Base-by-base conservation (phyloP, 2,797 vertebrate species). In the Microctenopoma steveboyesi region DNA sequence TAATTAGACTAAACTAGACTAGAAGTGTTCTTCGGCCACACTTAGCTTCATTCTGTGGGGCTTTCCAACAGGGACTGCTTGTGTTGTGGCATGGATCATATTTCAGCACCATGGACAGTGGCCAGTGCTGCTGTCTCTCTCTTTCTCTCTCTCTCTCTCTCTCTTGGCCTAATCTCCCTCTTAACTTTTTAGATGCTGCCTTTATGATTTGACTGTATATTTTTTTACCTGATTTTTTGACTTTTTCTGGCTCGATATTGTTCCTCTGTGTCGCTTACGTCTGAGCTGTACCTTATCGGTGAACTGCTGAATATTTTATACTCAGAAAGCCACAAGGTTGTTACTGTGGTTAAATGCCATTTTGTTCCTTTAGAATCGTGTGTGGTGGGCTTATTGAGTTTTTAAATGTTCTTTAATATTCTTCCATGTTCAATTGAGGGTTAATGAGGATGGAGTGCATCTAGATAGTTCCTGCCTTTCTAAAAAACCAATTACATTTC, bases 81-180 rank as follows among this genome's bases (percentile, higher is more conserved):
- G 22, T 74, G 74, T 52, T 74, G 43, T 56, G 62, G 74, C 39
- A 52, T 39, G 69, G 77, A 68, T 85, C 50, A 25, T 3, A n/a
- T 86, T 90, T 89, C 88, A 90, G 87, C 78, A 90, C 88, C 87
- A 79, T 12, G 83, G 89, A 91, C 81, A 91, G 84, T 43, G 12
- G 7, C 51, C 1, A 48, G 46, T n/a, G 3, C 56, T 54, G 22
- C 22, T 22, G 22, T 22, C 54, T 45, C 59, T 12, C 48, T 18
- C 40, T 8, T 47, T 18, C 16, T 25, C 16, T 7, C 47, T 9
- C 48, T 18, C 40, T 8, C 47, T 18, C 16, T 25, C 16, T 7
- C 47, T 37, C 50, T 42, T 22, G 49, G 49, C 66, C 56, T 30
- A 48, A 49, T 35, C 57, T 77, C 50, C 13, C 46, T 63, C 43